Base-by-base conservation (phyloP, 2,113 vertebrate species). In the Lasiurus borealis region DNA sequence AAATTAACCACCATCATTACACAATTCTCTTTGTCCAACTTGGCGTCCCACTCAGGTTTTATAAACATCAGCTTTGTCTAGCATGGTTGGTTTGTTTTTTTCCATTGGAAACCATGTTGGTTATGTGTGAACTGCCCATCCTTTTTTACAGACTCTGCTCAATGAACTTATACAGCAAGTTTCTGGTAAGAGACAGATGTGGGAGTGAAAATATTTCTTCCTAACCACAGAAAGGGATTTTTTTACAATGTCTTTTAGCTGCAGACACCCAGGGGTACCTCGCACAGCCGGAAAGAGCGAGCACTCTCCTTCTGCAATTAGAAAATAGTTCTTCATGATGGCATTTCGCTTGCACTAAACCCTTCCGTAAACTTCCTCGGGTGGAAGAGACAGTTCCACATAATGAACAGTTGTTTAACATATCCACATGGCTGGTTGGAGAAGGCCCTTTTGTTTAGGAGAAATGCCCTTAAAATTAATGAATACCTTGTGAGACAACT, bases 111-210 rank as follows among this genome's bases (percentile, higher is more conserved):
- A 91, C 90, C 59, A 62, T 80, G 25, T 87, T 96, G 87, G 54
- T 92, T 94, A 95, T 88, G 83, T 88, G 93, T 92, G 88, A 95
- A 73, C 89, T 82, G 88, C 81, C 76, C 77, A 27, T 88, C 91
- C 72, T 81, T 94, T n/a, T 82, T 78, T 90, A 85, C 85, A 85
- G 2, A 86, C 94, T 96, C 64, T 89, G 92, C 52, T 6, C 1
- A 85, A 40, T 16, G 13, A 57, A 78, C 95, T 96, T 97, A 44
- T 91, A 34, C 96, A 95, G 78, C 72, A 59, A 72, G 62, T 94
- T 92, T 94, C 93, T 93, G 90, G 88, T 90, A 88, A 78, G 95
- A 98, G 89, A 95, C 95, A 91, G 95, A 93, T 46, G 78, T 96
- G 92, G 97, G 96, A 97, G 89, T 92, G 0, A 0, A 95, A 88